Evolutionary conservation across 1,140 invertebrate genomes (phyloP).

Genomic region (Tetraneura akinire): DNA sequence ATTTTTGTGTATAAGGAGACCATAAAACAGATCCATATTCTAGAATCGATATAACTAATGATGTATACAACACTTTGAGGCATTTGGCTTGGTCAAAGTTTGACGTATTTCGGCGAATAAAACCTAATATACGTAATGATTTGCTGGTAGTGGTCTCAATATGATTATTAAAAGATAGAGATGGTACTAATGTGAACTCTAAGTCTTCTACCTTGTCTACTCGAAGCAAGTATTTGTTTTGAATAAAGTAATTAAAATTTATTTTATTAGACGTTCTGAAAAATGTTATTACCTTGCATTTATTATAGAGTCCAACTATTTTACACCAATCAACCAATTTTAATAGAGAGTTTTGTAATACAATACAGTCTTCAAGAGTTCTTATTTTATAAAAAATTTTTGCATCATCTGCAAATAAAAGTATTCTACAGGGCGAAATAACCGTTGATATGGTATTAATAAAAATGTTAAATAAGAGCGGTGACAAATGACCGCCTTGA

Average conservation of each 20-base stretch:
- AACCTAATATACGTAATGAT: background rate
- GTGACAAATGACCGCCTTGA: too few species aligned
- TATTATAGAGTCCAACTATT: background rate
- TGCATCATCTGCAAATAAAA: too few species aligned
- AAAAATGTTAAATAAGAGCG: too few species aligned
- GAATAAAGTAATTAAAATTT: background rate
- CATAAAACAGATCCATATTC: conserved; percentile 1
- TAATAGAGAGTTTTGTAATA: background rate
- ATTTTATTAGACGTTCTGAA: background rate
- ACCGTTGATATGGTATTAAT: too few species aligned
- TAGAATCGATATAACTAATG: background rate
- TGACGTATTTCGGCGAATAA: conserved; percentile 5
- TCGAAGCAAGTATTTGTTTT: background rate
- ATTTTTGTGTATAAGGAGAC: background rate
- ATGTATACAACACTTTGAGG: background rate
- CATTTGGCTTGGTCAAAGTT: background rate
- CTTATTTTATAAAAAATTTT: too few species aligned
- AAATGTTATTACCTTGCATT: background rate
- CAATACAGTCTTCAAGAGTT: too few species aligned
- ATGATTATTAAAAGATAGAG: background rate
- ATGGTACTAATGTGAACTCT: background rate
- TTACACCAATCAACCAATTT: background rate
- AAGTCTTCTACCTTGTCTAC: background rate
- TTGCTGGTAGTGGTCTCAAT: background rate
- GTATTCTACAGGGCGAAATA: too few species aligned